A percentile compares a stretch with the other conserved stretches of the same genome.
These are phyloP conservation scores for Colossoma macropomum DNA, from an alignment of 2,113 vertebrate genomes.

Conservation along the genomic window DNA sequence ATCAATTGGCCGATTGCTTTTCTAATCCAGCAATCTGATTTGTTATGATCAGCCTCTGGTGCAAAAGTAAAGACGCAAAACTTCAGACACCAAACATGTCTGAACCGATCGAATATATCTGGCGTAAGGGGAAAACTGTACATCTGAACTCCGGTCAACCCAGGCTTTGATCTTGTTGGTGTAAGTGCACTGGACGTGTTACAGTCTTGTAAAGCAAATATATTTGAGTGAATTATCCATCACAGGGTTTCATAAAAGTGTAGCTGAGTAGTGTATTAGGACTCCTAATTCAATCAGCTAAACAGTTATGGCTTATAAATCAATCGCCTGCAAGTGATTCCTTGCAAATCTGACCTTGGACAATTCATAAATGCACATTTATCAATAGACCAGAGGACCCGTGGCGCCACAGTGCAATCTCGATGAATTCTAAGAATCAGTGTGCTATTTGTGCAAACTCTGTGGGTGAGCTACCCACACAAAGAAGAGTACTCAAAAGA, in stretches of 20 bases:
- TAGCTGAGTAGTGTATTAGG: too few species aligned
- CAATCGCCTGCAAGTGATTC: not conserved
- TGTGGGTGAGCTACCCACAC: constrained; percentile 43
- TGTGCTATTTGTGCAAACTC: constrained; percentile 18
- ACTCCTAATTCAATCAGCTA: too few species aligned
- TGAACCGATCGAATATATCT: not conserved
- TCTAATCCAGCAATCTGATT: too few species aligned
- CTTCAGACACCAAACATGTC: not conserved
- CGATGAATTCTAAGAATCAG: constrained; percentile 20
- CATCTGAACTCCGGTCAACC: too few species aligned
- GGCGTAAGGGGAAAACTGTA: too few species aligned
- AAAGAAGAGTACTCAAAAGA: not conserved
- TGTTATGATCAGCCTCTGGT: not conserved
- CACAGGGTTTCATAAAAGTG: too few species aligned
- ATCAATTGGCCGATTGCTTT: too few species aligned
- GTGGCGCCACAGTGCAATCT: not conserved
- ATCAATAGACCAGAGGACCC: constrained; percentile 23
- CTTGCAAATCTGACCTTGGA: constrained; percentile 14
- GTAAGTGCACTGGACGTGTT: not conserved
- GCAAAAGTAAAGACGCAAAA: not conserved
- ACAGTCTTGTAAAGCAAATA: not conserved
- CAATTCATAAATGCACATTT: not conserved
- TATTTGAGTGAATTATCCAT: not conserved
- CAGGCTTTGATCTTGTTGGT: not conserved
- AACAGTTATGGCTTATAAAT: not conserved